phyloP scores from a whole-genome alignment of 2,888 invertebrate genomes.

The Dolomedes plantarius region DNA sequence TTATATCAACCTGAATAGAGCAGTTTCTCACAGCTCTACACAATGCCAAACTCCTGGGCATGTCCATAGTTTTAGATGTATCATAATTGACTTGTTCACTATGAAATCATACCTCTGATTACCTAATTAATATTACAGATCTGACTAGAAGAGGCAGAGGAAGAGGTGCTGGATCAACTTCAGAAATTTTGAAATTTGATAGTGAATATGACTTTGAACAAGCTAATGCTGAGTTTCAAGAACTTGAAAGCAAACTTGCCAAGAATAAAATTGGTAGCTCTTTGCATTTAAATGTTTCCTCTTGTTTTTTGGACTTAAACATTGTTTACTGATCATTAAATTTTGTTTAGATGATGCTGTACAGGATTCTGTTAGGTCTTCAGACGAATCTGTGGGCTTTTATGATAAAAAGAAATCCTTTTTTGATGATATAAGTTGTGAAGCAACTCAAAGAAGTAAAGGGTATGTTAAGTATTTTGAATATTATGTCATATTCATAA shows the following conservation, averaged over 20 bases:
- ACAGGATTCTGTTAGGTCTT: conserved; percentile 82
- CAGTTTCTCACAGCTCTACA: too few species aligned
- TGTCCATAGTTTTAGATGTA: too few species aligned
- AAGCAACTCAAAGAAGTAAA: conserved; percentile 91
- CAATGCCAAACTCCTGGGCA: too few species aligned
- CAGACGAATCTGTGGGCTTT: conserved; percentile 81
- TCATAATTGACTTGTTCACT: too few species aligned
- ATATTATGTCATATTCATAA: too few species aligned
- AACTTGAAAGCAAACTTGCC: conserved; percentile 87
- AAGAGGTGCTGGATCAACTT: conserved; percentile 36
- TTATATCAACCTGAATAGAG: too few species aligned
- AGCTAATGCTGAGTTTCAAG: conserved; percentile 97
- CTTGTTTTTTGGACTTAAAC: not conserved
- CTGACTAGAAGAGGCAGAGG: conserved; percentile 39
- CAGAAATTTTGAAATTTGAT: conserved; percentile 86
- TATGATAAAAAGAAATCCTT: conserved; percentile 91
- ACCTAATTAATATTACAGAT: conserved; percentile 40
- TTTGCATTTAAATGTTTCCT: not conserved
- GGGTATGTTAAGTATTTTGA: conserved; percentile 78
- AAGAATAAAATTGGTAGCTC: conserved; percentile 79
- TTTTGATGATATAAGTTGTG: conserved; percentile 99
- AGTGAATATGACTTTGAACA: conserved; percentile 99
- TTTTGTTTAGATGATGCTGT: conserved; percentile 86
- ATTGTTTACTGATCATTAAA: not conserved
- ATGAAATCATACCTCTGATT: too few species aligned